Base-by-base conservation (phyloP, 2,113 vertebrate species). In the Alaudala cheleensis region DNA sequence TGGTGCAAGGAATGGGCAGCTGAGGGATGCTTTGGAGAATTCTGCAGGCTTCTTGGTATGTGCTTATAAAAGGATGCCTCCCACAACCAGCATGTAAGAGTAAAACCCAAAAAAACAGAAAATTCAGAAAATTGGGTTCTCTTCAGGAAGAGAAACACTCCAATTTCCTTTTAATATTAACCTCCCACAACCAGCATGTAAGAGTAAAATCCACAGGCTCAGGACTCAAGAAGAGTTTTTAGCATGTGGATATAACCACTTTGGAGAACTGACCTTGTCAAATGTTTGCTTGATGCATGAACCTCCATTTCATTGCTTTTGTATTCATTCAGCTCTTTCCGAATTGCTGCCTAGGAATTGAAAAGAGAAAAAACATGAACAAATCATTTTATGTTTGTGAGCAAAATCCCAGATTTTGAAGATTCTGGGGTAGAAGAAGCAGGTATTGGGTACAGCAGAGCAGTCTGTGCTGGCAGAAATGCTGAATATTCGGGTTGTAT, bases 231-330 rank as follows among this genome's bases (percentile, higher is more conserved):
- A 29, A n/a, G 39, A 42, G 39, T 9, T 47, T 72, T 77, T 83
- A 61, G 40, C 29, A 72, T 19, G 60, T 28, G 6, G 74, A 65
- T 56, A 47, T 58, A 40, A 54, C n/a, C n/a, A n/a, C n/a, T n/a
- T n/a, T 83, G 67, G 49, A 65, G 62, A 42, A 93, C 98, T 92
- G 92, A 99, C 99, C 99, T 99, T 77, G 99, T 99, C 98, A 99
- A 98, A 92, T 99, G 99, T 96, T 99, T 99, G 98, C 99, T 99
- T 7, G 99, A 99, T 18, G 99, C 98, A 37, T 99, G 99, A 42
- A 99, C 99, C 96, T 99, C 99, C 99, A 99, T 99, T 97, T 99
- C 99, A 8, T 99, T 99, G 73, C 99, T 99, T 92, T 99, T 99
- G 98, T 99, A 99, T 92, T 99, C 99, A 26, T 99, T 99, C 86